These are phyloP conservation scores for Lerista edwardsae DNA, from an alignment of 2,797 vertebrate genomes.

Conservation along the genomic window DNA sequence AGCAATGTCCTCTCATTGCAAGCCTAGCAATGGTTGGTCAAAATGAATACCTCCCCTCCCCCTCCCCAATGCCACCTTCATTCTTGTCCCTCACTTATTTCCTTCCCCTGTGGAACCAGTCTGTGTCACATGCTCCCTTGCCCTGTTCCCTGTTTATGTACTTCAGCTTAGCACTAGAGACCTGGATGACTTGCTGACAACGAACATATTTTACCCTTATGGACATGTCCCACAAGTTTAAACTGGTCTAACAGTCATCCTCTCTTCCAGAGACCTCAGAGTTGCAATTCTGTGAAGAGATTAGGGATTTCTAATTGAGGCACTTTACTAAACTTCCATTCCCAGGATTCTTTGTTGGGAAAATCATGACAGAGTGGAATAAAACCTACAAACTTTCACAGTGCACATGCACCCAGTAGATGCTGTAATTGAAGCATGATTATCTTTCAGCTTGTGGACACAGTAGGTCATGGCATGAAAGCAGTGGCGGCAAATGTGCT, in stretches of 20 bases:
- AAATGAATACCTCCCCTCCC: neutral
- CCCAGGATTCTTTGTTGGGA: neutral
- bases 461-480: neutral
- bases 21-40: neutral
- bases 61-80: neutral
- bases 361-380: neutral
- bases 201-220: neutral
- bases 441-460: neutral
- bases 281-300: neutral
- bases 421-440: neutral
- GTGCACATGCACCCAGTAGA: neutral
- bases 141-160: neutral
- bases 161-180: neutral
- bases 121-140: neutral
- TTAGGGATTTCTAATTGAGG: neutral
- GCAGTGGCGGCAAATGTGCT: neutral
- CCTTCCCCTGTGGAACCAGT: neutral
- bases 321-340: neutral
- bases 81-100: neutral
- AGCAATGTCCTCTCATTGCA: neutral
- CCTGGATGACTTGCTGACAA: neutral
- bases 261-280: neutral
- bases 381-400: neutral
- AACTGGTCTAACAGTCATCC: neutral
- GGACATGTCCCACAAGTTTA: neutral